Percentiles rank a stretch among this genome's conserved stretches.
phyloP scores from a whole-genome alignment of 2,888 invertebrate species.

The Drosophila gaucha region DNA sequence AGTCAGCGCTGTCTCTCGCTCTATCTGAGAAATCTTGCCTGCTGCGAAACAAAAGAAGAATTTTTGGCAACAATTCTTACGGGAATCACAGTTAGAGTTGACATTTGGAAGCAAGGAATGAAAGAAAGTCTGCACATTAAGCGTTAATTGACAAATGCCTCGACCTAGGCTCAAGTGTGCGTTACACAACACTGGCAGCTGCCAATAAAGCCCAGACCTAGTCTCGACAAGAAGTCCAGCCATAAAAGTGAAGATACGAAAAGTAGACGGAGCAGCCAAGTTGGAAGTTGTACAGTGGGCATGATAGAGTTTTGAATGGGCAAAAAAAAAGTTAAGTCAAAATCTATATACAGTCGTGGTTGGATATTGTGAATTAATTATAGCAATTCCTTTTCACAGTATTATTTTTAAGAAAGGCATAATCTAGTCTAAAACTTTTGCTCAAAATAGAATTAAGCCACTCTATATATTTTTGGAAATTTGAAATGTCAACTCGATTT shows the following conservation, averaged over 20 bases:
- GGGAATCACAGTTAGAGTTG: too few relatives aligned
- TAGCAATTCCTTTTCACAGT: too few relatives aligned
- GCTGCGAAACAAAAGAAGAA: slow-evolving; percentile 1
- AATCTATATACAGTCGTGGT: too few relatives aligned
- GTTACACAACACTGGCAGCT: slow-evolving; percentile 36
- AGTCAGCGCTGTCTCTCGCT: slow-evolving; percentile 4
- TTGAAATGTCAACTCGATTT: too few relatives aligned
- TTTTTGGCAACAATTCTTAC: slow-evolving; percentile 22
- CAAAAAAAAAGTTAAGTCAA: too few relatives aligned
- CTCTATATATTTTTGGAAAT: too few relatives aligned
- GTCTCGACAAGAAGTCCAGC: background rate
- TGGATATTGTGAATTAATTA: too few relatives aligned
- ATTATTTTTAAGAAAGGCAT: too few relatives aligned
- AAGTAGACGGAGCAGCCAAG: background rate
- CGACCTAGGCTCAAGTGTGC: slow-evolving; percentile 8
- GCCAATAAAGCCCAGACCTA: slow-evolving; percentile 28
- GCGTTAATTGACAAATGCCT: slow-evolving; percentile 69
- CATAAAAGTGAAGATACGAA: background rate
- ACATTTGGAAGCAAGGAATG: background rate
- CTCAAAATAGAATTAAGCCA: too few relatives aligned
- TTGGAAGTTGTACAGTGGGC: slow-evolving; percentile 1
- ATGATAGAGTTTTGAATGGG: background rate
- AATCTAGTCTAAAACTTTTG: too few relatives aligned
- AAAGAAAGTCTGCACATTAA: slow-evolving; percentile 40
- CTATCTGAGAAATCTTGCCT: background rate